Conservation (phyloP, 2,797 vertebrate genomes). For the Gymnothorax javanicus region DNA sequence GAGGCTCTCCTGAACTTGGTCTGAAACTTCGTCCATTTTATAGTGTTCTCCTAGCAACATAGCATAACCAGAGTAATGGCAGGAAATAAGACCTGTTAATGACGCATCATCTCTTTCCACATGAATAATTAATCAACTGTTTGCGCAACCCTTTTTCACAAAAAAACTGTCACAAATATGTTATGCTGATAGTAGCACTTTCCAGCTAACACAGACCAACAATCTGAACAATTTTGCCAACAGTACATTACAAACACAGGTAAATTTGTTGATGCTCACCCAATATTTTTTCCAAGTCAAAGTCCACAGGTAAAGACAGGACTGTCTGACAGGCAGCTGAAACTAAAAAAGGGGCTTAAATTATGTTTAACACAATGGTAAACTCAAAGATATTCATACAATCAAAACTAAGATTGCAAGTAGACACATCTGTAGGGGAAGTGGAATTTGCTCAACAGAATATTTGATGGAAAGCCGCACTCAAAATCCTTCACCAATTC, state of each 20-base stretch:
- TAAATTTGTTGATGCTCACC: conserved; percentile 70
- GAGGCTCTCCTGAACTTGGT: conserved; percentile 91
- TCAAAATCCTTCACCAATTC: too few species aligned
- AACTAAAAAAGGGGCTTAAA: conserved; percentile 40
- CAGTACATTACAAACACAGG: not conserved
- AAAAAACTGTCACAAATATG: too few species aligned
- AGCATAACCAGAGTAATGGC: too few species aligned
- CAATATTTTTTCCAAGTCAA: conserved; percentile 91
- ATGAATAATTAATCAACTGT: too few species aligned
- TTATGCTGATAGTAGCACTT: too few species aligned
- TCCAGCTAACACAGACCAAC: not conserved
- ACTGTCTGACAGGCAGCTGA: conserved; percentile 89
- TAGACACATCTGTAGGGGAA: too few species aligned
- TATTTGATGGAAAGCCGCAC: too few species aligned
- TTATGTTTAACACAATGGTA: conserved; percentile 16
- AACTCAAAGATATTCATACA: not conserved
- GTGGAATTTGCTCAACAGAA: too few species aligned
- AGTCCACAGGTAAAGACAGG: conserved; percentile 88
- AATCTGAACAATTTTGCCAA: not conserved
- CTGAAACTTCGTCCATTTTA: conserved; percentile 77
- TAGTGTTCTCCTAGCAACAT: conserved; percentile 83
- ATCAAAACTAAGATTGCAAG: not conserved
- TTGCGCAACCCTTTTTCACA: too few species aligned
- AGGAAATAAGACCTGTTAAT: too few species aligned
- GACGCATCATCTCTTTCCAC: too few species aligned